Base-by-base conservation (phyloP, 2,888 invertebrate species). In the Seira ritae region DNA sequence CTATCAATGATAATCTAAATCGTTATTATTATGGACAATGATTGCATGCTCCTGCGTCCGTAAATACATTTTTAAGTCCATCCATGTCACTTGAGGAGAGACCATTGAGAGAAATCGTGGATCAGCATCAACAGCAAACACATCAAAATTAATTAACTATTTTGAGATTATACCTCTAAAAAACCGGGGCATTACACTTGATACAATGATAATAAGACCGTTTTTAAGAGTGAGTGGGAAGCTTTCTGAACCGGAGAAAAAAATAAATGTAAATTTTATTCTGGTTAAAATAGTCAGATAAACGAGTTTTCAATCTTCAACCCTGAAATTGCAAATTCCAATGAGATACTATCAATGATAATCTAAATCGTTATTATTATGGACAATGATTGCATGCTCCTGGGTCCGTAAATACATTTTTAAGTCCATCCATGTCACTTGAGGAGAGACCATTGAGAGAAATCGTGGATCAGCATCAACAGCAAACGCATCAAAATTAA, bases 241-340 rank as follows among this genome's bases (percentile, higher is more conserved):
- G 17, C 50, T 50, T 50, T 50, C 15, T 50, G 3, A 31, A 50
- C 50, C 31, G 31, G 50, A 50, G 50, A 50, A 8, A 15, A 3
- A n/a, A 12, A 50, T 50, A 31, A 31, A 50, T 50, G 50, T 50
- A 50, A 50, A 50, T 50, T 50, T 50, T 50, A 50, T 50, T 50
- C 50, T n/a, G 50, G 50, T 31, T n/a, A 50, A 50, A 50, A 50
- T 50, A 50, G 50, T 50, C 15, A n/a, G 50, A 50, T 50, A 50
- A 50, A 50, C 50, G 50, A 50, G 50, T 50, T 50, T 31, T 50
- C 50, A 50, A 50, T 50, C 50, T 50, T 50, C 50, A 50, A 50
- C 12, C 50, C 12, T 4, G 12, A n/a, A 50, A 50, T 50, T 50
- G 50, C 50, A 50, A 50, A 50, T 50, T 50, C 50, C 50, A n/a